phyloP scores from a whole-genome alignment of 2,888 invertebrate genomes.

The Sesia apiformis region DNA sequence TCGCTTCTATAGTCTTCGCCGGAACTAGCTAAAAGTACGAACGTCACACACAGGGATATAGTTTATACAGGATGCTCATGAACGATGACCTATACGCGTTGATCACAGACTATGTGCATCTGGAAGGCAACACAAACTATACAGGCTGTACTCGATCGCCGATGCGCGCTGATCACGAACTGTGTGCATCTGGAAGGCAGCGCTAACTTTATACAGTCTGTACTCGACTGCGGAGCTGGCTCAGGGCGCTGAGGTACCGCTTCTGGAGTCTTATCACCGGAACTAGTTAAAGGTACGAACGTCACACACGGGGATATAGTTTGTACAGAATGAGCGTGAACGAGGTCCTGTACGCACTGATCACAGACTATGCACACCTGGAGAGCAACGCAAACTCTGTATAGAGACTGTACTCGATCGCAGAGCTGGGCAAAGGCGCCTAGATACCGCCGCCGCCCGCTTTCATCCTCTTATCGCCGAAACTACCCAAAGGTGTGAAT shows the following conservation, averaged over 20 bases:
- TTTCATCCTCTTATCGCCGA: too few relatives aligned
- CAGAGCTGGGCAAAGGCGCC: slow-evolving; percentile 42
- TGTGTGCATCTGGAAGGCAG: too few relatives aligned
- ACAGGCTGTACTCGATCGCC: slow-evolving; percentile 34
- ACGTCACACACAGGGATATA: not conserved
- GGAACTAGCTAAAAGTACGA: too few relatives aligned
- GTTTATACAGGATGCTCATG: slow-evolving; percentile 40
- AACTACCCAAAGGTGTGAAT: too few relatives aligned
- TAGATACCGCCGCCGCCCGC: too few relatives aligned
- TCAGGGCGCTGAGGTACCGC: slow-evolving; percentile 46
- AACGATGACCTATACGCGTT: slow-evolving; percentile 47
- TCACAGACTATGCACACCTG: too few relatives aligned
- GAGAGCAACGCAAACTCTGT: not conserved
- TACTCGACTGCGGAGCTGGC: slow-evolving; percentile 33
- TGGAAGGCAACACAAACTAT: slow-evolving; percentile 47
- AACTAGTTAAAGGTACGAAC: slow-evolving; percentile 24
- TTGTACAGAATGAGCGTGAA: too few relatives aligned
- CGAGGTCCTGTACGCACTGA: too few relatives aligned
- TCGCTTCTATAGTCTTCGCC: too few relatives aligned
- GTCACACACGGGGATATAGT: too few relatives aligned
- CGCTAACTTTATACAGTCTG: slow-evolving; percentile 3
- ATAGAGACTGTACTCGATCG: slow-evolving; percentile 38
- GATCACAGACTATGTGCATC: slow-evolving; percentile 48
- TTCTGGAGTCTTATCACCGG: slow-evolving; percentile 50
- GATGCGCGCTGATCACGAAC: slow-evolving; percentile 11